Evolutionary conservation across 2,797 vertebrate genomes (phyloP).

Genomic region (Enteromius mattozi): DNA sequence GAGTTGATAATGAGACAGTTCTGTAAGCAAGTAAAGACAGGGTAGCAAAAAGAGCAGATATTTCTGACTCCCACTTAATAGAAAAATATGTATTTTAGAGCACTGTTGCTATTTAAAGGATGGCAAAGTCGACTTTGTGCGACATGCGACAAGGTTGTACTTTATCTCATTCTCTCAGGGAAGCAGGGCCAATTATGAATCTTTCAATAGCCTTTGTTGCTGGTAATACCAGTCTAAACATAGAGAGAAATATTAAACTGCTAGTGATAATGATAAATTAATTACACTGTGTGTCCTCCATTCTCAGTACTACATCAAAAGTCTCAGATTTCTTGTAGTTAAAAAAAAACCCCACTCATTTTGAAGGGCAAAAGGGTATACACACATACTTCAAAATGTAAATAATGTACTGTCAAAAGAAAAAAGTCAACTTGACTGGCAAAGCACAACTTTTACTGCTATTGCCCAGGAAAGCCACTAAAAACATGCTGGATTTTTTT

Average conservation of each 20-base stretch:
- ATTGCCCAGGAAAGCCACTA: background rate
- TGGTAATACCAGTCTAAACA: constrained; percentile 21
- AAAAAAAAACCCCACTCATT: background rate
- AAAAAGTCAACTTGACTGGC: too few species aligned
- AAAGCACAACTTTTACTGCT: background rate
- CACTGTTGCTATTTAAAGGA: background rate
- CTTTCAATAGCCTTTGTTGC: constrained; percentile 42
- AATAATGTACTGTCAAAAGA: too few species aligned
- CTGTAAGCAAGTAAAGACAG: constrained; percentile 44
- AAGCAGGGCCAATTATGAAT: constrained; percentile 47
- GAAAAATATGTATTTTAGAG: background rate
- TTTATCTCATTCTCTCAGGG: constrained; percentile 35
- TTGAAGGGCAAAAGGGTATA: background rate
- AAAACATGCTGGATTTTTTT: background rate
- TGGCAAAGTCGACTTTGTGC: background rate
- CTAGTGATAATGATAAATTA: constrained; percentile 14
- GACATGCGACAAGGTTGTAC: constrained; percentile 6
- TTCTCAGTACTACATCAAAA: background rate
- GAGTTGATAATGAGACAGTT: constrained; percentile 30
- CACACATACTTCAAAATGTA: background rate
- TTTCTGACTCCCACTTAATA: background rate
- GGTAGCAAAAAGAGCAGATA: constrained; percentile 4
- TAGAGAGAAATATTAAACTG: constrained; percentile 16
- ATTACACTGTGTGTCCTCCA: constrained; percentile 10
- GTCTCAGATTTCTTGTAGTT: background rate